A percentile compares a stretch with the other conserved stretches of the same genome.
Conservation (phyloP, 2,113 vertebrate genomes). For the Chloroceryle aenea region DNA sequence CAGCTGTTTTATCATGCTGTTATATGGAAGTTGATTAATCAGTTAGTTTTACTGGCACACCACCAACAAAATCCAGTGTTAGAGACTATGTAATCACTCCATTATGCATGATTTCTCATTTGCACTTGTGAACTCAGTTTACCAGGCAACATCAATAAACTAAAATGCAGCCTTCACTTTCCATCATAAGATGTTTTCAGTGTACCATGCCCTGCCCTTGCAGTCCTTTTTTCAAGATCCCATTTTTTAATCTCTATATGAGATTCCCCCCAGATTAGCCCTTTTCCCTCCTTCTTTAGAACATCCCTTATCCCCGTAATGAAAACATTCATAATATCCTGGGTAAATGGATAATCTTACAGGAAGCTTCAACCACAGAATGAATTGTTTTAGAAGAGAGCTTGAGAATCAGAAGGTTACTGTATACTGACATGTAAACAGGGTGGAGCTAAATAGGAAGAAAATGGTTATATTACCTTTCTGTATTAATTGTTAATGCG, state of each 20-base stretch:
- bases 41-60: conserved; percentile 51
- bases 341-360: not conserved
- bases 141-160: conserved; percentile 54
- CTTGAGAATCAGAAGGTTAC: not conserved
- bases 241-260: not conserved
- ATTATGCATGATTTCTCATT: conserved; percentile 53
- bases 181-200: not conserved
- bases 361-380: not conserved
- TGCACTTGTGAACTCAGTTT: conserved; percentile 66
- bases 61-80: conserved; percentile 52
- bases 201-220: conserved; percentile 24
- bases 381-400: not conserved
- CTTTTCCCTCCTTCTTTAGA: not conserved
- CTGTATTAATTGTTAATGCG: not conserved
- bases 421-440: not conserved
- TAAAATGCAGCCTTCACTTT: not conserved
- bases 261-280: not conserved
- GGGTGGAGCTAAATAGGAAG: not conserved
- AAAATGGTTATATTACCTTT: not conserved
- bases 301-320: not conserved
- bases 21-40: conserved; percentile 47
- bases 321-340: not conserved
- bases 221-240: not conserved
- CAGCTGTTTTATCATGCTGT: conserved; percentile 56
- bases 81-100: conserved; percentile 47